Evolutionary conservation across 2,888 invertebrate genomes (phyloP).

Genomic region (Cryptus armator): DNA sequence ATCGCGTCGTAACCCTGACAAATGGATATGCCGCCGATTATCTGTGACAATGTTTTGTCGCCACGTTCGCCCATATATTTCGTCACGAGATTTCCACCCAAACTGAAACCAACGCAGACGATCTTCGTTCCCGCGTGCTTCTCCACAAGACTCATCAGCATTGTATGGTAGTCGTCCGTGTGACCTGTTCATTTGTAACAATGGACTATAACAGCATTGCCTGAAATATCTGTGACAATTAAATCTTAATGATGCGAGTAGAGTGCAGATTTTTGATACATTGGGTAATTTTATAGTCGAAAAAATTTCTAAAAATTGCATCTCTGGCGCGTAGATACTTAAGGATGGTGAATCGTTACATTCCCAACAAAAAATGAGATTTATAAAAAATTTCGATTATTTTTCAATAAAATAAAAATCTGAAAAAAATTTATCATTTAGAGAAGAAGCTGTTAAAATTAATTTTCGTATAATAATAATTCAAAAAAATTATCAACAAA

Average conservation of each 20-base stretch:
- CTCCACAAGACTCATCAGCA: slow-evolving; percentile 91
- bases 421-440: too few relatives aligned
- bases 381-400: too few relatives aligned
- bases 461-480: too few relatives aligned
- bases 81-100: slow-evolving; percentile 97
- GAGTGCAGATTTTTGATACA: too few relatives aligned
- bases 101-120: slow-evolving; percentile 95
- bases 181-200: slow-evolving; percentile 88
- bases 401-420: too few relatives aligned
- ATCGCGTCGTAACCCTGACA: slow-evolving; percentile 98
- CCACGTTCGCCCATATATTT: slow-evolving; percentile 95
- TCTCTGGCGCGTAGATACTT: too few relatives aligned
- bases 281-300: too few relatives aligned
- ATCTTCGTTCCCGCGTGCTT: slow-evolving; percentile 92
- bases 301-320: too few relatives aligned
- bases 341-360: too few relatives aligned
- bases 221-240: slow-evolving; percentile 18
- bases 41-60: slow-evolving; percentile 88
- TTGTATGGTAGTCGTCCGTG: slow-evolving; percentile 94
- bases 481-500: too few relatives aligned
- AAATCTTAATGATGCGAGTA: not conserved
- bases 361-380: too few relatives aligned
- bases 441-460: too few relatives aligned
- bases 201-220: slow-evolving; percentile 25
- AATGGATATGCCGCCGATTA: slow-evolving; percentile 96